A percentile compares a stretch with the other conserved stretches of the same genome.
Conservation (phyloP, 2,888 invertebrate genomes). For the Microctonus aethiopoides region DNA sequence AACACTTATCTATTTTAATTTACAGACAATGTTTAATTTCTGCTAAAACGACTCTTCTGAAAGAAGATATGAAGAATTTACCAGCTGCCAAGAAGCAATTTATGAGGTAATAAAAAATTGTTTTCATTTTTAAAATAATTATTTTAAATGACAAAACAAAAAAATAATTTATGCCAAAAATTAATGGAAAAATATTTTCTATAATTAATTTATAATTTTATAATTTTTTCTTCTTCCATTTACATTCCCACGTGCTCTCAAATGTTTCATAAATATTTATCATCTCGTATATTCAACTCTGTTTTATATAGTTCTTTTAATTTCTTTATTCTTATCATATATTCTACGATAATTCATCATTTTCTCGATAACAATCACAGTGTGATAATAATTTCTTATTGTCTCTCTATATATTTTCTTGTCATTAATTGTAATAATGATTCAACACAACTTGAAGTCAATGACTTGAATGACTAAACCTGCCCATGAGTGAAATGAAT, state of each 20-base stretch:
- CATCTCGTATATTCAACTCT: too few relatives aligned
- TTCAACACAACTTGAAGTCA: neutral
- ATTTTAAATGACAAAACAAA: too few relatives aligned
- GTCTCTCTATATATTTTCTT: neutral
- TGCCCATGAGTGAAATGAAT: neutral
- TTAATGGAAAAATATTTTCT: too few relatives aligned
- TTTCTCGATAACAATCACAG: neutral
- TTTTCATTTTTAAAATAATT: too few relatives aligned
- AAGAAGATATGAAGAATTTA: constrained; percentile 73
- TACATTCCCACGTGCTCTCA: too few relatives aligned
- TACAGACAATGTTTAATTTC: constrained; percentile 71
- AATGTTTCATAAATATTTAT: too few relatives aligned
- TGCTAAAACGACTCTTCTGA: constrained; percentile 74
- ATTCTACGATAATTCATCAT: neutral
- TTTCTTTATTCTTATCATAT: neutral
- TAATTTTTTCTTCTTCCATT: too few relatives aligned
- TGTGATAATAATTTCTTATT: neutral
- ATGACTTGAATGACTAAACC: neutral
- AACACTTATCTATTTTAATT: constrained; percentile 8
- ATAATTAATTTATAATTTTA: too few relatives aligned
- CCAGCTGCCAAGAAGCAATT: constrained; percentile 69
- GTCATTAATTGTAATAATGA: neutral
- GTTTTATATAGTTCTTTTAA: neutral
- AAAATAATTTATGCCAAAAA: too few relatives aligned
- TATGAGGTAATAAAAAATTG: constrained; percentile 66